Conservation (phyloP, 1,140 invertebrate species). For the Zaprionus camerounensis region DNA sequence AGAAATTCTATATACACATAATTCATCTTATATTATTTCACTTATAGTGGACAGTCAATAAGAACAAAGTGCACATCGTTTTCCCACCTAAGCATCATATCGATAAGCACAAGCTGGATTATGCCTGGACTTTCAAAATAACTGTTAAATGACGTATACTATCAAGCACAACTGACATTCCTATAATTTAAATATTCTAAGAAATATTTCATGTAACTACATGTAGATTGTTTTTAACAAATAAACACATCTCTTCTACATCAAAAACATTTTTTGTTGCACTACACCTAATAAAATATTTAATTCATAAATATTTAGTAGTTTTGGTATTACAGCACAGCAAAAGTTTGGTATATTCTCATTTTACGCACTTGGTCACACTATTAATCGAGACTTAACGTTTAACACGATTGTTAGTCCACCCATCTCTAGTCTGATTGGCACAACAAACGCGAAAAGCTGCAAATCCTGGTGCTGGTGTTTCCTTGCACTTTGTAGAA, state of each 20-base stretch:
- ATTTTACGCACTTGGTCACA: slow-evolving; percentile 14
- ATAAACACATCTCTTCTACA: background rate
- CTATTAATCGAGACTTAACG: slow-evolving; percentile 19
- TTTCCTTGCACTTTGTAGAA: slow-evolving; percentile 48
- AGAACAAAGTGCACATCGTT: slow-evolving; percentile 57
- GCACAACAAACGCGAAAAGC: slow-evolving; percentile 72
- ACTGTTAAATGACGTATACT: slow-evolving; percentile 35
- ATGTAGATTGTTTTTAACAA: background rate
- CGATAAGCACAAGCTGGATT: slow-evolving; percentile 69
- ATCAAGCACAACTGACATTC: background rate
- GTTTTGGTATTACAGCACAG: background rate
- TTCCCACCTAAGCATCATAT: slow-evolving; percentile 78
- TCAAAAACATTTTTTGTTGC: background rate
- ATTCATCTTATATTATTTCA: background rate
- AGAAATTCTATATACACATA: background rate
- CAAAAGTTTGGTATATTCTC: background rate
- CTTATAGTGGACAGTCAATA: slow-evolving; percentile 61
- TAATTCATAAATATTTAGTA: background rate
- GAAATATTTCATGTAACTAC: background rate
- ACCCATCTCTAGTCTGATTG: slow-evolving; percentile 48
- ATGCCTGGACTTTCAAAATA: slow-evolving; percentile 80
- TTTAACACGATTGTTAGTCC: background rate
- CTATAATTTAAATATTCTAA: background rate
- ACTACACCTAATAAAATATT: no score
- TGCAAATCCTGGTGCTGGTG: slow-evolving; percentile 54